Evolutionary conservation across 2,888 invertebrate species (phyloP).

Genomic region (Apeira syringaria): DNA sequence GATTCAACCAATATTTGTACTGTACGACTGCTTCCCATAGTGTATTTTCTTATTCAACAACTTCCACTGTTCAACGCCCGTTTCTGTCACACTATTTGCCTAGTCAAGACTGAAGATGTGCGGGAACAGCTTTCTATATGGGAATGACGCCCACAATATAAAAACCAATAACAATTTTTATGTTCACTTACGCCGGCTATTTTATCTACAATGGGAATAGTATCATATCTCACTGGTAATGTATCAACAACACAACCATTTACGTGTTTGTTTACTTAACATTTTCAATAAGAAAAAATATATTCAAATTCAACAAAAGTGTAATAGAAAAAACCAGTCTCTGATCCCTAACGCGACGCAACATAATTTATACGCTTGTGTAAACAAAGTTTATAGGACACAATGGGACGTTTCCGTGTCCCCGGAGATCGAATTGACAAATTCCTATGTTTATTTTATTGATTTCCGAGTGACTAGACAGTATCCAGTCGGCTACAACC

Average conservation of each 20-base stretch:
- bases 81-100: conserved; percentile 66
- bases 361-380: conserved; percentile 35
- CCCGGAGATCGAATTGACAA: conserved; percentile 51
- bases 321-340: conserved; percentile 35
- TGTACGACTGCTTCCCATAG: conserved; percentile 69
- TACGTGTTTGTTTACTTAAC: no score
- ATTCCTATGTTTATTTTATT: conserved; percentile 56
- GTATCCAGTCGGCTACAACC: conserved; percentile 47
- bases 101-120: conserved; percentile 48
- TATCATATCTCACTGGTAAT: no score
- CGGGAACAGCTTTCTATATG: conserved; percentile 42
- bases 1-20: conserved; percentile 78
- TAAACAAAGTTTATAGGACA: conserved; percentile 52
- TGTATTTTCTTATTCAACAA: conserved; percentile 77
- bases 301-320: background rate
- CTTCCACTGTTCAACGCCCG: conserved; percentile 68
- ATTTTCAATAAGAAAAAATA: no score
- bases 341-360: conserved; percentile 27
- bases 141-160: no score
- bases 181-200: no score
- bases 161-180: no score
- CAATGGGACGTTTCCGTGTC: conserved; percentile 36
- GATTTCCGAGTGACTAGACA: conserved; percentile 56
- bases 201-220: no score
- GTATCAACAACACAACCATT: no score